Evolutionary conservation across 2,113 vertebrate genomes (phyloP), one percentile per base, ranked within the genome.

Genomic region (Astur gentilis): DNA sequence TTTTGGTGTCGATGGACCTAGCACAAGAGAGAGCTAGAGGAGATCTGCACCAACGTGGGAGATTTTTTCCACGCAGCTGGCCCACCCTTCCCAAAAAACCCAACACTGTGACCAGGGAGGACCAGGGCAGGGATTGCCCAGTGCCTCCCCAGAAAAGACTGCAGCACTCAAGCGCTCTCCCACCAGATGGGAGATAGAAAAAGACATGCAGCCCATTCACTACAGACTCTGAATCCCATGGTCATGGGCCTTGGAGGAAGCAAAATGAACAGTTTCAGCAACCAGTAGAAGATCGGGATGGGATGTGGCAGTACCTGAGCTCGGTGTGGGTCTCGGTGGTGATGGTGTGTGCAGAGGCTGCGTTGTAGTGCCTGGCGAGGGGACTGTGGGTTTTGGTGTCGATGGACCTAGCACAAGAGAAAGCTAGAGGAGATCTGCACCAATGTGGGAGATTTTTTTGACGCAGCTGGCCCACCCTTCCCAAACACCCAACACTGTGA

Each of bases 261-360:
- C 3, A 0, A 32, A 19, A 2, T 1, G 8, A 64, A 42, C 12
- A 16, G 0, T 5, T 54, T 4, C 6, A 11, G 49, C 1, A 26
- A 13, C 5, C 2, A n/a, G 4, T 12, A 61, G 15, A 76, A 47
- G 38, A 20, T 7, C 11, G 6, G 11, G 9, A 32, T 9, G 9
- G 21, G 9, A 11, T 4, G 6, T 4, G 13, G 10, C 16, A 47
- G 22, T 81, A 55, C 49, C 34, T 64, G 57, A 40, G 66, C 47
- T 71, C 2, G 65, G 45, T 18, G 45, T 50, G 16, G 64, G 36
- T 22, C 36, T 52, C 23, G 71, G 15, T 9, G 50, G 44, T 45
- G 44, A 19, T 16, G 42, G 42, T 16, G 42, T 42, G 15, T 42
- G 14, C 15, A 6, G 42, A 42, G 42, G 42, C 42, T 42, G 42